Evolutionary conservation across 2,888 invertebrate genomes (phyloP).

Genomic region (Eudiplozoon nipponicum): DNA sequence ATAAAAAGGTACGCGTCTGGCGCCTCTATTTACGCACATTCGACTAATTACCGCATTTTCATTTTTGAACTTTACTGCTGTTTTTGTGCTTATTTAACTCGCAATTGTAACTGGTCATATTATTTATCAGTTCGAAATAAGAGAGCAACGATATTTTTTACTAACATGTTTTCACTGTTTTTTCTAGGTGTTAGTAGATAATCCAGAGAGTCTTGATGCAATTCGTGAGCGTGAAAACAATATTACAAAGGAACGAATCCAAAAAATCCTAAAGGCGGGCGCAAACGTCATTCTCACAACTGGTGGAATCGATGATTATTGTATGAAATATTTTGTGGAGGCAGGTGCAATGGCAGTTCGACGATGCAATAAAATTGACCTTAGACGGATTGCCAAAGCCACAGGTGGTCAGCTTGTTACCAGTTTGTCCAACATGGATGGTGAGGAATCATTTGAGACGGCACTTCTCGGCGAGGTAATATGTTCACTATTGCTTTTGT

Average conservation of each 20-base stretch:
- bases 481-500: no score
- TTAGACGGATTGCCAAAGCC: slow-evolving; percentile 87
- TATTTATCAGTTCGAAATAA: no score
- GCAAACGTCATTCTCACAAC: slow-evolving; percentile 70
- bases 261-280: slow-evolving; percentile 65
- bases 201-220: slow-evolving; percentile 70
- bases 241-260: slow-evolving; percentile 79
- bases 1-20: no score
- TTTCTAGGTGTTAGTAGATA: slow-evolving; percentile 48
- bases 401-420: slow-evolving; percentile 59
- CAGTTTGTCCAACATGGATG: slow-evolving; percentile 85
- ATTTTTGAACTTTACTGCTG: no score
- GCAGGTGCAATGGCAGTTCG: slow-evolving; percentile 82
- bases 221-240: slow-evolving; percentile 68
- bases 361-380: slow-evolving; percentile 62
- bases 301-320: slow-evolving; percentile 88
- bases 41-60: no score
- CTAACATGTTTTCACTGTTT: no score
- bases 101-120: no score
- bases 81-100: no score
- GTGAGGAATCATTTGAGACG: slow-evolving; percentile 73
- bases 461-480: slow-evolving; percentile 68
- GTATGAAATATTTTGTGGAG: slow-evolving; percentile 89
- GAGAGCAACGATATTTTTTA: no score
- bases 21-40: no score